Percentiles rank a stretch among this genome's conserved stretches.
Evolutionary conservation across 2,797 vertebrate species (phyloP).

Genomic region (Phrynocephalus guinanensis): DNA sequence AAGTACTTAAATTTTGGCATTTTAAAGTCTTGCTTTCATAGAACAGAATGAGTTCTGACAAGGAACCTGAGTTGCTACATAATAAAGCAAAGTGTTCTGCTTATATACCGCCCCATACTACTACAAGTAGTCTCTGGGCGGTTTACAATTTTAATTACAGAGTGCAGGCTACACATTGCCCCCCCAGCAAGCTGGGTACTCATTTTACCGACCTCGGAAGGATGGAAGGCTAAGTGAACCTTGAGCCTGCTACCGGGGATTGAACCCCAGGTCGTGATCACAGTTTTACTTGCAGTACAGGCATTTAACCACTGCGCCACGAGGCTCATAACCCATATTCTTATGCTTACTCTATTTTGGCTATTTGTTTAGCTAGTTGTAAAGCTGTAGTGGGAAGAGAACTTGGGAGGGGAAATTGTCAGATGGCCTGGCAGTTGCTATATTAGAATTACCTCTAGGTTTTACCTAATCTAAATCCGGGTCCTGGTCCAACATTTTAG

Average conservation of each 20-base stretch:
- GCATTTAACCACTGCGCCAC: too few relatives aligned
- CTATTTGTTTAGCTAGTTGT: background rate
- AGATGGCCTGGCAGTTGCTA: background rate
- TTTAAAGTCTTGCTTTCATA: background rate
- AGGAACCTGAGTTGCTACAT: background rate
- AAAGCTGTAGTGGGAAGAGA: background rate
- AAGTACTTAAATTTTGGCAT: background rate
- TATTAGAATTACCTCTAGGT: background rate
- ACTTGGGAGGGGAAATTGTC: background rate
- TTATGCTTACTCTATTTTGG: background rate
- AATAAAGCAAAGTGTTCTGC: too few relatives aligned
- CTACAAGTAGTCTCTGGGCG: too few relatives aligned
- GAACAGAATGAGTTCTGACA: background rate
- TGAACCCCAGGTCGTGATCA: too few relatives aligned
- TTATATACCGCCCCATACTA: too few relatives aligned
- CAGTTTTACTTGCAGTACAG: too few relatives aligned
- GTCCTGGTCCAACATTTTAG: background rate
- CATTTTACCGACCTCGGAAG: too few relatives aligned
- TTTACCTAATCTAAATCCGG: background rate
- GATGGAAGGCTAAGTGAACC: too few relatives aligned
- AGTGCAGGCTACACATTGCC: too few relatives aligned
- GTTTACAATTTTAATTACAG: too few relatives aligned
- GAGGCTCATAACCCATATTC: background rate
- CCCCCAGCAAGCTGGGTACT: too few relatives aligned
- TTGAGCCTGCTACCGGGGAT: too few relatives aligned